phyloP scores from a whole-genome alignment of 2,113 vertebrate genomes.

The Cnemophilus loriae region DNA sequence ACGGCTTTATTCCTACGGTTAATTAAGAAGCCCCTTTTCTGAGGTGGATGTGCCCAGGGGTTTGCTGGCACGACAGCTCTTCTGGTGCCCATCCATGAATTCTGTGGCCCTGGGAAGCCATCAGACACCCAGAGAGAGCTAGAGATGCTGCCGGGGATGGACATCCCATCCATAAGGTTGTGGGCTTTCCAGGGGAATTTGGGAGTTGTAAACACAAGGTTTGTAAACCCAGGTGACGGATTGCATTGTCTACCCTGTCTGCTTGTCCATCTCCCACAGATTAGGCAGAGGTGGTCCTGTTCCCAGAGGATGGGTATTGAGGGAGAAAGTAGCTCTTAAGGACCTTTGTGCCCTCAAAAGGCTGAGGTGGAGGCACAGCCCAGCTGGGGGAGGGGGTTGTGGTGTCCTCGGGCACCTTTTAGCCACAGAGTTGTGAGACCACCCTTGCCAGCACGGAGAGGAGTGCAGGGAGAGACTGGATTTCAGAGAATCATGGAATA shows the following conservation, averaged over 20 bases:
- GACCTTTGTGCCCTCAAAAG: not conserved
- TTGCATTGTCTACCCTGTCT: rapidly evolving
- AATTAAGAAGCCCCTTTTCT: conserved; percentile 49
- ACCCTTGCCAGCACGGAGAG: too few relatives aligned
- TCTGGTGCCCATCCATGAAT: not conserved
- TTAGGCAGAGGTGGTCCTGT: not conserved
- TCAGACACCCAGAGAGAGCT: rapidly evolving
- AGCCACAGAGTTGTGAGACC: not conserved
- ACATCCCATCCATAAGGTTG: not conserved
- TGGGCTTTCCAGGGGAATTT: rapidly evolving
- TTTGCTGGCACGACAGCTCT: rapidly evolving
- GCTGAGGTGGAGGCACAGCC: not conserved
- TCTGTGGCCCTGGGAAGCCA: not conserved
- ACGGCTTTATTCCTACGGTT: conserved; percentile 26
- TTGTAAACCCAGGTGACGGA: not conserved
- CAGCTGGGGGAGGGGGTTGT: not conserved
- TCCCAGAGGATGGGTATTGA: not conserved
- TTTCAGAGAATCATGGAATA: not conserved
- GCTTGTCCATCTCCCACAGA: rapidly evolving
- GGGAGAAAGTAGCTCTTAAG: not conserved
- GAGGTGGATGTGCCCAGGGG: not conserved
- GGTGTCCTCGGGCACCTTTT: rapidly evolving
- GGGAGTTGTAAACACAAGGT: not conserved
- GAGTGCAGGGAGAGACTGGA: not conserved
- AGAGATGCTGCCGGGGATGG: not conserved